These are phyloP conservation scores for Haliclona indistincta DNA, from an alignment of 37 sponge, comb jelly and placozoan genomes.

Conservation along the genomic window DNA sequence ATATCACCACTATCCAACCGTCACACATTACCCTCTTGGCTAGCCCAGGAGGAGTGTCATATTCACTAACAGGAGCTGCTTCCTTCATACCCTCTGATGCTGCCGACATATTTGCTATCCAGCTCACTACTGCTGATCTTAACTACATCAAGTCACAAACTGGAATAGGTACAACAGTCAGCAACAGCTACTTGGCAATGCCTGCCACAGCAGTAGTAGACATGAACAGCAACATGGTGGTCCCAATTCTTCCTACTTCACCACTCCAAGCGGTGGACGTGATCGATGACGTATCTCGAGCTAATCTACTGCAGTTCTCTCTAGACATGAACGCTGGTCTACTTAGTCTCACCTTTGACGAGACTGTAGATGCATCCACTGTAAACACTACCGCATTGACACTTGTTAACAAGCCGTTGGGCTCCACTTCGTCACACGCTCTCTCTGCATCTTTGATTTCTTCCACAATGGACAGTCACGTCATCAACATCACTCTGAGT, in stretches of 20 bases:
- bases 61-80: constrained; percentile 40
- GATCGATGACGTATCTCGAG: constrained; percentile 38
- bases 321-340: constrained; percentile 70
- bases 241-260: constrained; percentile 18
- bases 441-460: constrained; percentile 30
- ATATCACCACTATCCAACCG: constrained; percentile 47
- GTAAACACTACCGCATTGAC: constrained; percentile 52
- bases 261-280: constrained; percentile 38
- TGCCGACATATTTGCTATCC: constrained; percentile 53
- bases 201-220: constrained; percentile 47
- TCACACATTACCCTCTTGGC: constrained; percentile 45
- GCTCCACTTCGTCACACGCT: constrained; percentile 18
- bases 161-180: constrained; percentile 47
- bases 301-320: constrained; percentile 48
- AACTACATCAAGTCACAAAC: constrained; percentile 69
- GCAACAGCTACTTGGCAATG: constrained; percentile 68
- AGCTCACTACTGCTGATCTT: constrained; percentile 51
- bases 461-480: constrained; percentile 36
- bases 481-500: constrained; percentile 48
- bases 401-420: constrained; percentile 38
- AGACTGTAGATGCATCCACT: constrained; percentile 63
- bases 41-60: constrained; percentile 9
- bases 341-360: constrained; percentile 67
- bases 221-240: constrained; percentile 65
- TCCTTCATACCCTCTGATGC: constrained; percentile 72